Percentiles rank a stretch among this genome's conserved stretches.
phyloP scores from a whole-genome alignment of 2,113 vertebrate species.

The Callipepla squamata region DNA sequence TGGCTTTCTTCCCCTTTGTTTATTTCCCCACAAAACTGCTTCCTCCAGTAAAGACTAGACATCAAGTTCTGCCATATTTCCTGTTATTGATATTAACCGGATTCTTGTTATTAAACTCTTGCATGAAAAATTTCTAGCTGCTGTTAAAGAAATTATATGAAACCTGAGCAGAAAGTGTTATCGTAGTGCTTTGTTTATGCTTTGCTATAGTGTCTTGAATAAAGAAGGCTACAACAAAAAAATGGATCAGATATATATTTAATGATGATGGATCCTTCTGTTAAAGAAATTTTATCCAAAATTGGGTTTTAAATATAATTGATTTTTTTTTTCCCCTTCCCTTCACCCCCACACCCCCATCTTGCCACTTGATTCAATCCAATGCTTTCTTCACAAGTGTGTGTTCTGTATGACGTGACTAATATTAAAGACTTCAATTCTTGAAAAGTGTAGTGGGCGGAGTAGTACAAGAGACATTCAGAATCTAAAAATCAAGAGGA shows the following conservation, averaged over 20 bases:
- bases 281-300: neutral
- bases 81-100: neutral
- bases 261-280: rapidly evolving
- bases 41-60: neutral
- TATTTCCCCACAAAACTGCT: neutral
- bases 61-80: neutral
- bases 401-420: neutral
- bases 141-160: neutral
- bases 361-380: no score
- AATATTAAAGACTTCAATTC: neutral
- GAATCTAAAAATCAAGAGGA: neutral
- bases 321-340: no score
- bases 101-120: neutral
- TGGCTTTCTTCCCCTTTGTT: neutral
- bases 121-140: neutral
- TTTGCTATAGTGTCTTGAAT: neutral
- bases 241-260: neutral
- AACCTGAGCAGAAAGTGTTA: neutral
- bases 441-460: neutral
- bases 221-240: neutral
- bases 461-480: neutral
- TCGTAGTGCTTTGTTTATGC: neutral
- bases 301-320: neutral
- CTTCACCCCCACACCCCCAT: no score
- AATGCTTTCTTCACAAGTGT: neutral